Evolutionary conservation across 2,888 invertebrate genomes (phyloP).

Genomic region (Zelleria hepariella): DNA sequence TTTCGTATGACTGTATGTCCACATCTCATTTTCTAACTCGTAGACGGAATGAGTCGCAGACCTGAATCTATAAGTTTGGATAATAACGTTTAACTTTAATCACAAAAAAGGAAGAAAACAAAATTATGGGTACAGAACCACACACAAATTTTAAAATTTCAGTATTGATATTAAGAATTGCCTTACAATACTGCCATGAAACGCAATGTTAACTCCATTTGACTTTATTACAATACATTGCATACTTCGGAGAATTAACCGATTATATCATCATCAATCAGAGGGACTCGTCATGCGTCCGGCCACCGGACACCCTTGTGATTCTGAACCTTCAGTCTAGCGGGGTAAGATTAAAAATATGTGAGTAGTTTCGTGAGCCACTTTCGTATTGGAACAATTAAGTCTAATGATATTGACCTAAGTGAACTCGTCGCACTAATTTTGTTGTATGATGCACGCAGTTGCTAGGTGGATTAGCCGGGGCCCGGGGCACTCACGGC

Average conservation of each 20-base stretch:
- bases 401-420: conserved; percentile 66
- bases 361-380: not conserved
- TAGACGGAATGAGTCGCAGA: no score
- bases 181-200: not conserved
- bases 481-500: no score
- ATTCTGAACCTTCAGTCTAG: not conserved
- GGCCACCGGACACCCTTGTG: not conserved
- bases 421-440: conserved; percentile 62
- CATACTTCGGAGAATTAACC: not conserved
- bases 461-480: conserved; percentile 5
- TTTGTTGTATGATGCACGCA: conserved; percentile 48
- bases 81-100: no score
- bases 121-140: no score
- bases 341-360: not conserved
- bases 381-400: conserved; percentile 33
- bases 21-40: no score
- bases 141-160: no score
- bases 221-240: not conserved
- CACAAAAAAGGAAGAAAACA: no score
- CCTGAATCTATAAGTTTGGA: no score
- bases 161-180: not conserved
- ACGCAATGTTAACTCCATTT: not conserved
- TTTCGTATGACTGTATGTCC: no score
- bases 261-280: not conserved
- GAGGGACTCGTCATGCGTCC: not conserved